Evolutionary conservation across 2,113 vertebrate species (phyloP).

Genomic region (Reinhardtius hippoglossoides): DNA sequence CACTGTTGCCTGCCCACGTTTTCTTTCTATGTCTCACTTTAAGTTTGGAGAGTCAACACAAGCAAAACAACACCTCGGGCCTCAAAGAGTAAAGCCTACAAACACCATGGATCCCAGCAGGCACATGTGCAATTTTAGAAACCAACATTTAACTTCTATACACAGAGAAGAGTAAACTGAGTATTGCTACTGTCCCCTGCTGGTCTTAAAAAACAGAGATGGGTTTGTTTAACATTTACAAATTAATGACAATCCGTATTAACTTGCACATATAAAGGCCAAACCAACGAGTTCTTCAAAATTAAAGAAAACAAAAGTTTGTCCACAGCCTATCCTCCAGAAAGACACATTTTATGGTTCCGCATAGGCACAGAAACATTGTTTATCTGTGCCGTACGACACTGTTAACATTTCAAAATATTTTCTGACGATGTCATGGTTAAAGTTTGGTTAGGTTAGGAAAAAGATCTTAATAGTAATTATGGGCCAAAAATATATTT

Average conservation of each 20-base stretch:
- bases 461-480: no score
- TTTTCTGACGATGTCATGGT: no score
- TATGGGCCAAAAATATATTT: no score
- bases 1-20: conserved; percentile 48
- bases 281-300: no score
- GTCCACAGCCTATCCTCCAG: no score
- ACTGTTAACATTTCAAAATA: no score
- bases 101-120: conserved; percentile 31
- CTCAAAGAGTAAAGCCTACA: conserved; percentile 48
- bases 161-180: background rate
- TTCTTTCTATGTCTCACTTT: conserved; percentile 49
- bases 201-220: background rate
- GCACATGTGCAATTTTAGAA: conserved; percentile 5
- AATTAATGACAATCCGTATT: background rate
- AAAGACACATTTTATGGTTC: no score
- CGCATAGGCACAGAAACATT: no score
- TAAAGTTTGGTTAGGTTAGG: no score
- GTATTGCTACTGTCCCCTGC: background rate
- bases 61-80: conserved; percentile 47
- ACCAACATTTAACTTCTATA: background rate
- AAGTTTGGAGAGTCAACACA: conserved; percentile 45
- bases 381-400: no score
- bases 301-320: no score
- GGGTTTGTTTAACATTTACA: background rate
- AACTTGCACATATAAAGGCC: background rate